Evolutionary conservation across 1,140 invertebrate genomes (phyloP).

Genomic region (Monochamus saltuarius): DNA sequence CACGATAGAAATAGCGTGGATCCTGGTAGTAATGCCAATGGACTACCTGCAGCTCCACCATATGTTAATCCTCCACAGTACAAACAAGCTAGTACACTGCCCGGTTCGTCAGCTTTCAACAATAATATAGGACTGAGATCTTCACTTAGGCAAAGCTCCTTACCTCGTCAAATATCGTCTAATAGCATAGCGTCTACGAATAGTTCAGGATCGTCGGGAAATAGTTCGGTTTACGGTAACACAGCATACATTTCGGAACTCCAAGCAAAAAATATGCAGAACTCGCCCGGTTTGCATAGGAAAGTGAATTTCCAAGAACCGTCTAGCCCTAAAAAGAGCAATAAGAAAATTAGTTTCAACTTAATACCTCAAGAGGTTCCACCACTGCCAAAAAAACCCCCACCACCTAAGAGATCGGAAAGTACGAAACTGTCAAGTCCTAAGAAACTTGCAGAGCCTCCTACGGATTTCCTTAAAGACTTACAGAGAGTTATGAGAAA

Average conservation of each 20-base stretch:
- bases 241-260: conserved; percentile 48
- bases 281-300: conserved; percentile 54
- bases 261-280: conserved; percentile 52
- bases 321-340: conserved; percentile 54
- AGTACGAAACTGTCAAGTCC: conserved; percentile 71
- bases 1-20: conserved; percentile 35
- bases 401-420: conserved; percentile 71
- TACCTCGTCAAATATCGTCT: conserved; percentile 45
- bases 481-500: conserved; percentile 89
- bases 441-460: conserved; percentile 75
- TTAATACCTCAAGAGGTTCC: conserved; percentile 56
- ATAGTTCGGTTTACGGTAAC: conserved; percentile 20
- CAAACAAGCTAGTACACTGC: conserved; percentile 37
- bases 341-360: conserved; percentile 60
- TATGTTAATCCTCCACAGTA: conserved; percentile 43
- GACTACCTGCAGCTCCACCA: conserved; percentile 28
- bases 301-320: conserved; percentile 57
- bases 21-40: conserved; percentile 16
- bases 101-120: conserved; percentile 32
- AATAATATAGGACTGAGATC: conserved; percentile 44
- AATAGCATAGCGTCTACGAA: conserved; percentile 43
- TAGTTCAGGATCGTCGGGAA: conserved; percentile 23
- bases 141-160: conserved; percentile 43
- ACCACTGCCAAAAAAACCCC: conserved; percentile 57
- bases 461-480: conserved; percentile 81